Evolutionary conservation across 2,113 vertebrate species (phyloP).

Genomic region (Pollachius pollachius): DNA sequence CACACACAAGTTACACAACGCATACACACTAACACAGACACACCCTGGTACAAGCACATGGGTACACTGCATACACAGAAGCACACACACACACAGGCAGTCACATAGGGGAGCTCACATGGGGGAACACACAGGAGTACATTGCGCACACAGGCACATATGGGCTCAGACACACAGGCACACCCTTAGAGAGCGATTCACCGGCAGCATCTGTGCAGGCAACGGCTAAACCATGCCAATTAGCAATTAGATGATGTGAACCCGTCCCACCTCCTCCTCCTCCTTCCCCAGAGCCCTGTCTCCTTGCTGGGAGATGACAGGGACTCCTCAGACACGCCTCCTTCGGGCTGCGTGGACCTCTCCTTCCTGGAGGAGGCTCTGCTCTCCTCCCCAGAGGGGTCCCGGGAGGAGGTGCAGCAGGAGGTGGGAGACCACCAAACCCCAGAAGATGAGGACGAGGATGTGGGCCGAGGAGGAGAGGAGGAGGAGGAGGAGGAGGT

Average conservation of each 20-base stretch:
- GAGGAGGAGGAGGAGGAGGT: constrained; percentile 48
- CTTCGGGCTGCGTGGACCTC: constrained; percentile 75
- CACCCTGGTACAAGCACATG: background rate
- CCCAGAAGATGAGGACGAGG: too few relatives aligned
- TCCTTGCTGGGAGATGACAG: constrained; percentile 74
- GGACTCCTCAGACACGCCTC: constrained; percentile 66
- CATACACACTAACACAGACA: background rate
- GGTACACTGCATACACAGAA: background rate
- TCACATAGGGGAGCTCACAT: background rate
- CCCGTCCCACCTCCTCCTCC: constrained; percentile 3
- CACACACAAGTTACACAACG: constrained; percentile 12
- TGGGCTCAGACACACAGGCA: constrained; percentile 13
- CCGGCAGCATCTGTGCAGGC: constrained; percentile 34
- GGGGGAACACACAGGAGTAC: background rate
- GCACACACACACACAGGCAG: background rate
- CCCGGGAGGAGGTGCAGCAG: constrained; percentile 50
- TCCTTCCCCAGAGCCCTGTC: constrained; percentile 66
- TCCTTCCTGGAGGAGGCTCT: constrained; percentile 80
- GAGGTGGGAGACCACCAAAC: constrained; percentile 25
- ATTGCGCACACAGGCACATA: constrained; percentile 39
- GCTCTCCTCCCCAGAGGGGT: constrained; percentile 69
- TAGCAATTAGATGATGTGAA: constrained; percentile 33
- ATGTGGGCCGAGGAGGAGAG: constrained; percentile 36
- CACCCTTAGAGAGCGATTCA: constrained; percentile 25
- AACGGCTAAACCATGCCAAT: constrained; percentile 34